These are phyloP conservation scores for Kryphioiulus occultus DNA, from an alignment of 2,888 invertebrate genomes.

Conservation along the genomic window DNA sequence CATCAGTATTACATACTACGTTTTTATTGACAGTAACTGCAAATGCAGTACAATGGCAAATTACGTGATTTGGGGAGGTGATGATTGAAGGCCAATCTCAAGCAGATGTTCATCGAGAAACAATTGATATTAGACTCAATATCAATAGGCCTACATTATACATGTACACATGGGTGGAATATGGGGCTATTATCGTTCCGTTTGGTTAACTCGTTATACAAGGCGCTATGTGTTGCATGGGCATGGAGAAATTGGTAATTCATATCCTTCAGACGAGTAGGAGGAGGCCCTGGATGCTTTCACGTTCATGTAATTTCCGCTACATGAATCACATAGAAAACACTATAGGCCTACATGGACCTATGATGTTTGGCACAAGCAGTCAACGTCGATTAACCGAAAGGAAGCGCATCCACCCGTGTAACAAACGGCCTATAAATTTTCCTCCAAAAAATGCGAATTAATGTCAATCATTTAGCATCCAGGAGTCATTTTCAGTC, in stretches of 20 bases:
- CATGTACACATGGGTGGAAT: too few species aligned
- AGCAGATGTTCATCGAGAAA: background rate
- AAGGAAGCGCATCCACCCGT: background rate
- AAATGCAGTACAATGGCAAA: background rate
- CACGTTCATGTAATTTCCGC: background rate
- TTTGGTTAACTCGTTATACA: too few species aligned
- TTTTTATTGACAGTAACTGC: too few species aligned
- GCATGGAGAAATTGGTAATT: background rate
- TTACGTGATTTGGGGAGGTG: background rate
- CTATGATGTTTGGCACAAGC: background rate
- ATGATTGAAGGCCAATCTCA: background rate
- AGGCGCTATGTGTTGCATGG: background rate
- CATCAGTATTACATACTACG: too few species aligned
- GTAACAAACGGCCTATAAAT: constrained; percentile 24
- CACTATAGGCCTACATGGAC: background rate
- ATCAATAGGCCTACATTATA: too few species aligned
- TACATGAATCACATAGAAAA: background rate
- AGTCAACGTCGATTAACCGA: background rate
- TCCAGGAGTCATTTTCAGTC: background rate
- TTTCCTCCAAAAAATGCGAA: background rate
- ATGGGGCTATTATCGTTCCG: too few species aligned
- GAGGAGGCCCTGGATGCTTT: background rate
- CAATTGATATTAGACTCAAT: too few species aligned
- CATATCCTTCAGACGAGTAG: background rate
- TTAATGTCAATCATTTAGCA: constrained; percentile 35